phyloP scores from a whole-genome alignment of 1,140 invertebrate species.

The Protaetia brevitarsis region DNA sequence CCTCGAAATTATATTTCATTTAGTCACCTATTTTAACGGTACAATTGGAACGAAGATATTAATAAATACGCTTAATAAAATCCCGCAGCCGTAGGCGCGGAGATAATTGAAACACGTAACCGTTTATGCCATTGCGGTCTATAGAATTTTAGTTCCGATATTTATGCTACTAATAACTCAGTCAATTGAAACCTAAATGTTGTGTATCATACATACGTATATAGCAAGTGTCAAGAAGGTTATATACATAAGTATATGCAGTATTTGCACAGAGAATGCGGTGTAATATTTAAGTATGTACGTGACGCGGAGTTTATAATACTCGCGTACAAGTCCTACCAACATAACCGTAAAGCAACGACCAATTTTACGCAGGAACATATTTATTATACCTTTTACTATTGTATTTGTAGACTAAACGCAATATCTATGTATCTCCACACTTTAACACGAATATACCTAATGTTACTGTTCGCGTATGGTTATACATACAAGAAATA shows the following conservation, averaged over 20 bases:
- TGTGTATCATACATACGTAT: background rate
- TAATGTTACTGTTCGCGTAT: background rate
- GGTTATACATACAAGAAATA: background rate
- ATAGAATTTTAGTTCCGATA: conserved; percentile 2
- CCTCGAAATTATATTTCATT: background rate
- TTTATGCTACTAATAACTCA: conserved; percentile 3
- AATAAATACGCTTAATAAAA: background rate
- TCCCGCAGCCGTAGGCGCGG: background rate
- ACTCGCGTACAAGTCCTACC: background rate
- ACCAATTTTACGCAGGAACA: background rate
- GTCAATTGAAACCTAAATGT: background rate
- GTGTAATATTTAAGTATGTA: too few species aligned
- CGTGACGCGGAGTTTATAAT: background rate
- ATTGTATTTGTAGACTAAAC: background rate
- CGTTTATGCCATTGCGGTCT: background rate
- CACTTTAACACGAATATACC: background rate
- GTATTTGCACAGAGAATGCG: too few species aligned
- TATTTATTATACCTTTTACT: conserved; percentile 1
- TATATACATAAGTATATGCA: background rate
- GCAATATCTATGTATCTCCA: background rate
- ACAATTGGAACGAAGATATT: conserved; percentile 10
- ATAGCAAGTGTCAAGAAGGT: background rate
- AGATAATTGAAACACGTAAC: conserved; percentile 3
- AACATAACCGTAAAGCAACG: background rate
- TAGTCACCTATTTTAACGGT: background rate